Base-by-base conservation (phyloP, 1,140 invertebrate species). In the Arctopsyche grandis region DNA sequence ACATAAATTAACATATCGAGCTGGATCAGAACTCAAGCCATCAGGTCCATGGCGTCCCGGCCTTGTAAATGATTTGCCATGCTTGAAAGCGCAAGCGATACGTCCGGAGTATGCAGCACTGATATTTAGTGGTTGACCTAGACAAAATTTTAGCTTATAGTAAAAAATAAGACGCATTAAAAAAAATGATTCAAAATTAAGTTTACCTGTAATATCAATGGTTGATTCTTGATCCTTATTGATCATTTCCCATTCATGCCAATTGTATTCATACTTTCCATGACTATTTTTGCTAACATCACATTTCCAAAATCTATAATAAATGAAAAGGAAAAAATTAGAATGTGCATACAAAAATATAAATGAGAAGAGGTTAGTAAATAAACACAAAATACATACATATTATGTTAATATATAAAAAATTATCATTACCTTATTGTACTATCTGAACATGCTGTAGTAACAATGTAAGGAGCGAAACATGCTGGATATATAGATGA, bases 401-500 rank as follows among this genome's bases (percentile, higher is more conserved):
- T 69, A 9, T 10, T 9, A 63, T 63, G 74, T 77, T 43, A 4
- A 69, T 48, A 69, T 60, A 73, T 9, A 21, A 70, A 80, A 14
- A 43, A 10, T 9, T 29, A 69, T 69, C 14, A 77, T 80, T 83
- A 89, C 88, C 88, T 86, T 43, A 89, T 80, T 19, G 93, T 91
- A 78, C 94, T 96, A 85, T 98, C 97, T 29, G 95, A 95, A 84
- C 96, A 98, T 16, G 97, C 97, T 0, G 97, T 99, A 0, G 96
- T 94, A 66, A 99, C 91, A 66, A 98, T 95, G 84, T 99, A 99
- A 0, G 98, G 98, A 0, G 98, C 97, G 85, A 98, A 94, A 87
- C 98, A 99, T 56, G 97, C 97, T 19, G 98, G 97, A 89, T 99
- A 99, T 84, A 99, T 98, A 44, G 97, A 98, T 0, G 98, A 97